phyloP scores from a whole-genome alignment of 2,113 vertebrate species.

The Phrynosoma blainvillii region DNA sequence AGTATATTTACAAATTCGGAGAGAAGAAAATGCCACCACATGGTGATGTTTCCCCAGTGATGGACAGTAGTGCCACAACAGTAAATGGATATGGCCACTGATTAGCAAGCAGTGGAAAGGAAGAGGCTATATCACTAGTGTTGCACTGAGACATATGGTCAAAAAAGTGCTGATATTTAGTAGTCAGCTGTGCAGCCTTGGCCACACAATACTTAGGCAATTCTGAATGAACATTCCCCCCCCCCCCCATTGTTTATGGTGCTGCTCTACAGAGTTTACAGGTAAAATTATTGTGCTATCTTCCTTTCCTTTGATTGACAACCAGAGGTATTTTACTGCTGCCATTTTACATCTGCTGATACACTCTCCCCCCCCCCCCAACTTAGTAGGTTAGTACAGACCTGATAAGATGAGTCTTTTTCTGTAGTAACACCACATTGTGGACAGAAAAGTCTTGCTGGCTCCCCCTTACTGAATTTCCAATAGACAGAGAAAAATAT shows the following conservation, averaged over 20 bases:
- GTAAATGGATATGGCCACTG: neutral
- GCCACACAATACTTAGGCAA: no score
- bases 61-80: neutral
- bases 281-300: neutral
- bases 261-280: neutral
- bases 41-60: neutral
- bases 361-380: no score
- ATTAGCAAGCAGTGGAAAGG: neutral
- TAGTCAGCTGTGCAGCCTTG: neutral
- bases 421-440: no score
- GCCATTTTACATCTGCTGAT: neutral
- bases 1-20: neutral
- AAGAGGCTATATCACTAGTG: no score
- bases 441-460: no score
- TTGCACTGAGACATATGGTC: neutral
- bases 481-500: no score
- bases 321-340: neutral
- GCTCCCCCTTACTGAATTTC: no score
- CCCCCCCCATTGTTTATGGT: neutral
- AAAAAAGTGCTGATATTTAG: neutral
- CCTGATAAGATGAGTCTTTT: no score
- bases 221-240: neutral
- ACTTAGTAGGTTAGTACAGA: no score
- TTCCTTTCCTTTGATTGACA: neutral
- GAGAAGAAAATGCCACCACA: neutral